phyloP scores from a whole-genome alignment of 2,113 vertebrate species.

The Leuciscus idus region DNA sequence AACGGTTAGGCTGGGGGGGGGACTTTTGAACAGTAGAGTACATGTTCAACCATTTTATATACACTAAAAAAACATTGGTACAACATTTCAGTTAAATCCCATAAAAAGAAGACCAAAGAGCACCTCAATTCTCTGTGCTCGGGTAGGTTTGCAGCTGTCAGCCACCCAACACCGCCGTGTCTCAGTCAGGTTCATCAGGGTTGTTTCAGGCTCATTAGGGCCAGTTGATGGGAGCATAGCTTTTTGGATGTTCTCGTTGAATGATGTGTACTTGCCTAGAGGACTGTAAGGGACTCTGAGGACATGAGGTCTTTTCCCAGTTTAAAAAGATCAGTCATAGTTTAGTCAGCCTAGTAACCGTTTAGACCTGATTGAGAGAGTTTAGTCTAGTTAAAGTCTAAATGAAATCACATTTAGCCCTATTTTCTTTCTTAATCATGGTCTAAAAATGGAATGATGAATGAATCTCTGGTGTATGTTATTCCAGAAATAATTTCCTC shows the following conservation, averaged over 20 bases:
- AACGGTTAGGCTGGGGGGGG: no score
- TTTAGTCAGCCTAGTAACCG: neutral
- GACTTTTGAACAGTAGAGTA: neutral
- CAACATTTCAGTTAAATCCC: neutral
- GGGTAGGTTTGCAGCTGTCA: neutral
- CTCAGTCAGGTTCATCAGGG: conserved; percentile 53
- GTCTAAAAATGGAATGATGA: no score
- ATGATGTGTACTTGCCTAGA: conserved; percentile 16
- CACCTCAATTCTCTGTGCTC: conserved; percentile 20
- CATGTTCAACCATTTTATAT: neutral
- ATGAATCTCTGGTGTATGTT: no score
- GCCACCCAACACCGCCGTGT: conserved; percentile 15
- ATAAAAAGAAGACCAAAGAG: conserved; percentile 23
- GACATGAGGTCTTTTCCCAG: neutral
- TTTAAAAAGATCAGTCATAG: neutral
- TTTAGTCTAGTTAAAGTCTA: no score
- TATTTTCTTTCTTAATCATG: no score
- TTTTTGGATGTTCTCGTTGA: conserved; percentile 38
- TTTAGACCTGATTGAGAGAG: neutral
- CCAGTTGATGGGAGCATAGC: conserved; percentile 38
- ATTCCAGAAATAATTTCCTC: no score
- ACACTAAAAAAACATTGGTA: neutral
- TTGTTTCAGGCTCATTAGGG: conserved; percentile 57
- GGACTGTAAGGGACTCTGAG: neutral
- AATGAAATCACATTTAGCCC: no score